Evolutionary conservation across 2,888 invertebrate genomes (phyloP).

Genomic region (Pinctada fucata): DNA sequence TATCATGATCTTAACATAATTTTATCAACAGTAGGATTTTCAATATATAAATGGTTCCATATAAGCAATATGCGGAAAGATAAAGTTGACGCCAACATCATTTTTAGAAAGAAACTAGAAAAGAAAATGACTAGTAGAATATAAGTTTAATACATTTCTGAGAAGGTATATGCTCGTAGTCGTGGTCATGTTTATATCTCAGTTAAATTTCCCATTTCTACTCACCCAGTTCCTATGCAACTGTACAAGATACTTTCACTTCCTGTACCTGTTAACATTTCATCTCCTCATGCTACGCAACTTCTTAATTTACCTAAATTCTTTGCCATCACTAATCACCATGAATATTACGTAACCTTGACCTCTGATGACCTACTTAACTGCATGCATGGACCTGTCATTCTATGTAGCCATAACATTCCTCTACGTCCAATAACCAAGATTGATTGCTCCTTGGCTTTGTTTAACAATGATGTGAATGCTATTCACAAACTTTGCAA

Average conservation of each 20-base stretch:
- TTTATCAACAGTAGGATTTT: no score
- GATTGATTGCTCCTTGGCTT: slow-evolving; percentile 9
- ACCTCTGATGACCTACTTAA: slow-evolving; percentile 21
- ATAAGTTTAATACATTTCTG: no score
- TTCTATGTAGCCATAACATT: slow-evolving; percentile 16
- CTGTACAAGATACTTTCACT: slow-evolving; percentile 37
- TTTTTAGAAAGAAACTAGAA: no score
- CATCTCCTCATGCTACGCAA: slow-evolving; percentile 46
- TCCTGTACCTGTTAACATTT: slow-evolving; percentile 42
- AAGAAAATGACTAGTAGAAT: no score
- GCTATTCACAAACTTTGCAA: slow-evolving; percentile 16
- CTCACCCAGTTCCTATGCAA: slow-evolving; percentile 35
- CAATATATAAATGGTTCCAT: no score
- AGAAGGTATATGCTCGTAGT: slow-evolving; percentile 12
- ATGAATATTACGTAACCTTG: slow-evolving; percentile 37
- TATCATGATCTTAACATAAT: no score
- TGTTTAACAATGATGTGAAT: slow-evolving; percentile 11
- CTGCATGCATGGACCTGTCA: neutral
- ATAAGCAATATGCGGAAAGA: no score
- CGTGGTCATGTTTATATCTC: slow-evolving; percentile 18
- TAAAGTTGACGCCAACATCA: no score
- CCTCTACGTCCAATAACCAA: slow-evolving; percentile 10
- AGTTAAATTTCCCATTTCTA: slow-evolving; percentile 35
- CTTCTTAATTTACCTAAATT: slow-evolving; percentile 36
- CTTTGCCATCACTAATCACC: slow-evolving; percentile 31